Evolutionary conservation across 2,797 vertebrate genomes (phyloP), one percentile per base, ranked within the genome.

Genomic region (Mionectes olivaceus): DNA sequence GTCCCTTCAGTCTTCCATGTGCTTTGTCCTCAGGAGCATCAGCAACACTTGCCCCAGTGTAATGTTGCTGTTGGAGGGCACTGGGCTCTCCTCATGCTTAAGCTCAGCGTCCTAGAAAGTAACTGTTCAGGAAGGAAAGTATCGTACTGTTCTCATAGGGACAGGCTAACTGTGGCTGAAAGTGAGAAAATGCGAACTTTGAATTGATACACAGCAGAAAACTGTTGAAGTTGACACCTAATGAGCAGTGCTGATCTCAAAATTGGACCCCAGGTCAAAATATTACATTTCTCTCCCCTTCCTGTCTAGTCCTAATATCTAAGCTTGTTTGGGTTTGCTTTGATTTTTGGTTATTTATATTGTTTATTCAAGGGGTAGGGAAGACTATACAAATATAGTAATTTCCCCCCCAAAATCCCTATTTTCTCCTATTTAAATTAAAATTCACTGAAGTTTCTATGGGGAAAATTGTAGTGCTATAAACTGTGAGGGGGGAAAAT

Each of bases 221-320:
- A 55, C 32, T 60, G 69, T 87, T 84, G 65, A 92, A 89, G 91
- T 49, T 49, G n/a, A 37, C 30, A 67, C 44, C 35, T 74, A 89
- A 82, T 24, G 27, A 33, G 41, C 8, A 30, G 44, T 43, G 41
- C 52, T 68, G 23, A 22, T 86, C 94, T 94, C 55, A 70, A 55
- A 83, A 79, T 30, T 93, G 80, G 74, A 93, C 91, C 56, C 30
- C 3, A 37, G 50, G 35, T 85, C 28, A 89, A 87, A 85, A 85
- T 53, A n/a, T n/a, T 85, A 8, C 3, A 50, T n/a, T 55, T 32
- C 0, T 1, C 19, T 49, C 15, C 52, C 9, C 57, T 86, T 92
- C 39, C 16, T 70, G 25, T 81, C 53, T 93, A 74, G 52, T 55
- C 22, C 43, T 33, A 17, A 25, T 83, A 53, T 41, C 55, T 80